Evolutionary conservation across 2,797 vertebrate species (phyloP).

Genomic region (Tangara arthus): DNA sequence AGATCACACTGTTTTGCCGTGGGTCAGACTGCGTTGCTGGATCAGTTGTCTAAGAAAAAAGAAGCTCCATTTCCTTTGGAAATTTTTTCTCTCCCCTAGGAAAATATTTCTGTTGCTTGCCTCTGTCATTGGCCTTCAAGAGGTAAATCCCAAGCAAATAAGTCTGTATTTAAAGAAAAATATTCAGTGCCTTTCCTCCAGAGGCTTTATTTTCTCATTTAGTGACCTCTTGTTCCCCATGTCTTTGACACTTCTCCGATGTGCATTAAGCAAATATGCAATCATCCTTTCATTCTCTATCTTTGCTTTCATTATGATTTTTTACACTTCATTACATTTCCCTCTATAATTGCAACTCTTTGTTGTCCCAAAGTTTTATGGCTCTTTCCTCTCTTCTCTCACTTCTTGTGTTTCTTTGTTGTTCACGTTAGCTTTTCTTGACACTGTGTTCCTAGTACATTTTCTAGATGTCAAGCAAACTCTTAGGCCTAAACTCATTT

Average conservation of each 20-base stretch:
- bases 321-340: constrained; percentile 64
- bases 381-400: constrained; percentile 44
- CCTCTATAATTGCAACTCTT: constrained; percentile 43
- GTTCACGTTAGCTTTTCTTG: constrained; percentile 58
- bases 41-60: background rate
- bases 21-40: background rate
- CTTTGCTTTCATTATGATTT: constrained; percentile 66
- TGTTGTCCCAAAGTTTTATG: constrained; percentile 59
- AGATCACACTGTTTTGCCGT: background rate
- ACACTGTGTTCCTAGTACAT: constrained; percentile 61
- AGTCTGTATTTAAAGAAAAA: constrained; percentile 35
- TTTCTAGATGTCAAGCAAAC: constrained; percentile 60
- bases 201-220: constrained; percentile 59
- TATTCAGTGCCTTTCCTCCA: constrained; percentile 31
- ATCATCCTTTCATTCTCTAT: constrained; percentile 47
- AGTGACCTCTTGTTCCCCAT: constrained; percentile 55
- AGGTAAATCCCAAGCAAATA: constrained; percentile 18
- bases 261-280: constrained; percentile 62
- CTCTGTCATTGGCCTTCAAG: background rate
- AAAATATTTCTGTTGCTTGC: background rate
- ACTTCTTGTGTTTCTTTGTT: constrained; percentile 55
- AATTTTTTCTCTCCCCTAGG: background rate
- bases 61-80: background rate
- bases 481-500: constrained; percentile 63
- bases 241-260: constrained; percentile 57